These are phyloP conservation scores for Plotosus lineatus DNA, from an alignment of 2,113 vertebrate genomes.

Conservation along the genomic window DNA sequence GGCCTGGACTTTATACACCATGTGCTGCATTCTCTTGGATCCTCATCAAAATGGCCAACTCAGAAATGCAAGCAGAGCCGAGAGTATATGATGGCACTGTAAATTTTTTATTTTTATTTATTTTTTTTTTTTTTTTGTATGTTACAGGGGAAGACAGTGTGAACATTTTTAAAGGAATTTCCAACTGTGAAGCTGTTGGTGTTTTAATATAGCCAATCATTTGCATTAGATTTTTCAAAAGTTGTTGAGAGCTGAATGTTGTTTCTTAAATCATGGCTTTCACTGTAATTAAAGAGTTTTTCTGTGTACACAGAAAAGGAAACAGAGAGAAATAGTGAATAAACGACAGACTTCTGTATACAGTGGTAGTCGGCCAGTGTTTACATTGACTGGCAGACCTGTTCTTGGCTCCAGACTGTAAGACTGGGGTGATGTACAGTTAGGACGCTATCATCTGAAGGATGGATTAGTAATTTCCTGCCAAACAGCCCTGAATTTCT, in stretches of 20 bases:
- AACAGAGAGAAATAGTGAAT: not conserved
- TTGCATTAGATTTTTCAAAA: not conserved
- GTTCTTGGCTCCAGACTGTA: not conserved
- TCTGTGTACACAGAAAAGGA: not conserved
- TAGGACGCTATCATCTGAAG: constrained; percentile 52
- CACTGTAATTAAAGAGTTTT: not conserved
- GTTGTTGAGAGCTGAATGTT: not conserved
- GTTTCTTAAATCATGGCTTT: not conserved
- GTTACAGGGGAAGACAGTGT: not conserved
- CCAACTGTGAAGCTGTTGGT: not conserved
- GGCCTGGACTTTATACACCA: constrained; percentile 50
- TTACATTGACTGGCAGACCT: constrained; percentile 10
- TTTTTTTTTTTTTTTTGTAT: not conserved
- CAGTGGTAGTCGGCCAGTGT: not conserved
- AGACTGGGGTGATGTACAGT: constrained; percentile 41
- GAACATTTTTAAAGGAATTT: not conserved
- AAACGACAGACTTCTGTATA: not conserved
- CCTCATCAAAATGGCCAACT: constrained; percentile 43
- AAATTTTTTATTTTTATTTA: not conserved
- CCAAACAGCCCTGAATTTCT: constrained; percentile 39
- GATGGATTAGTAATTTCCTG: constrained; percentile 58
- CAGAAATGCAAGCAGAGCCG: not conserved
- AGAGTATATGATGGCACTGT: constrained; percentile 2
- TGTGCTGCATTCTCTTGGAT: constrained; percentile 50
- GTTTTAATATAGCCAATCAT: not conserved